phyloP scores from a whole-genome alignment of 2,888 invertebrate genomes.

The Odontocolon sp. region DNA sequence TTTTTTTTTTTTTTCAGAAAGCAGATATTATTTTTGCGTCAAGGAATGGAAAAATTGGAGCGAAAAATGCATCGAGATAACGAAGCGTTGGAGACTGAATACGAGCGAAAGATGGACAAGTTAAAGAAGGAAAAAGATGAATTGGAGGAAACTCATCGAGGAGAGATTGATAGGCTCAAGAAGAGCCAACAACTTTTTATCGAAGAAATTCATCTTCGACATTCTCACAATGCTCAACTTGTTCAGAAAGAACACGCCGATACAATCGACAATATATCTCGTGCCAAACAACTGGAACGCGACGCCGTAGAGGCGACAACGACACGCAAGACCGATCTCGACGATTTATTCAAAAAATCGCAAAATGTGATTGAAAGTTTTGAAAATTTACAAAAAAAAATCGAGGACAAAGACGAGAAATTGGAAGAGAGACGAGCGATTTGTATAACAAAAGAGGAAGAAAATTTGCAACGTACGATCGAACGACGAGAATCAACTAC shows the following conservation, averaged over 20 bases:
- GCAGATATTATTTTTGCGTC: constrained; percentile 71
- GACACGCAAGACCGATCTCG: constrained; percentile 69
- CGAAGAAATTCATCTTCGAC: constrained; percentile 71
- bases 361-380: constrained; percentile 69
- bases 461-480: constrained; percentile 71
- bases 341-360: constrained; percentile 71
- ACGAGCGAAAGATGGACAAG: constrained; percentile 71
- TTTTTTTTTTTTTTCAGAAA: constrained; percentile 64
- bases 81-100: constrained; percentile 72
- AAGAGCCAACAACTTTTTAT: constrained; percentile 50
- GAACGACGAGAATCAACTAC: no score
- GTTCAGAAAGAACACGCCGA: constrained; percentile 74
- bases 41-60: constrained; percentile 71
- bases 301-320: constrained; percentile 70
- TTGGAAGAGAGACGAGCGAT: constrained; percentile 64
- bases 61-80: constrained; percentile 69
- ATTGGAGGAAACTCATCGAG: constrained; percentile 67
- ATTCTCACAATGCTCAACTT: constrained; percentile 69
- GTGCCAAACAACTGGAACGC: constrained; percentile 74
- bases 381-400: constrained; percentile 67
- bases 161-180: constrained; percentile 72
- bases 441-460: constrained; percentile 70
- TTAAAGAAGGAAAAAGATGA: constrained; percentile 69
- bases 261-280: constrained; percentile 73
- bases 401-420: constrained; percentile 67